Conservation (phyloP, 2,797 vertebrate genomes). For the Macrochelys suwanniensis region DNA sequence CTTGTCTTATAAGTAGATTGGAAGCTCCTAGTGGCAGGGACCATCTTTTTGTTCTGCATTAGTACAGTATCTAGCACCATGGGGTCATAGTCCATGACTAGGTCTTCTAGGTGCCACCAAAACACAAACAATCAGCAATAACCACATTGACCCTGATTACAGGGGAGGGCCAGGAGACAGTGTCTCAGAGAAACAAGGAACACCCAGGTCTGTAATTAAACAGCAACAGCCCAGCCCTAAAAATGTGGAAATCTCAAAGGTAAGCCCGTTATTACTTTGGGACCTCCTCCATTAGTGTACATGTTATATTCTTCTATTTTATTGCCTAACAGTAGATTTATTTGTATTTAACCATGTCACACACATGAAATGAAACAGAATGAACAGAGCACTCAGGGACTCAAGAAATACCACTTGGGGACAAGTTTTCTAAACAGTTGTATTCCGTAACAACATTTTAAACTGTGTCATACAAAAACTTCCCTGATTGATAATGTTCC, state of each 20-base stretch:
- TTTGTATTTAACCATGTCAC: neutral
- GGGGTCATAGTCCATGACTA: neutral
- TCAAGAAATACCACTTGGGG: neutral
- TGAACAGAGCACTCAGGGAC: neutral
- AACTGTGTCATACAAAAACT: conserved; percentile 21
- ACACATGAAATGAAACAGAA: neutral
- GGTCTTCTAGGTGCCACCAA: neutral
- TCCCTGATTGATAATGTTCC: conserved; percentile 3
- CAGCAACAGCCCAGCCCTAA: neutral
- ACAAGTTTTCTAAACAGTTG: neutral
- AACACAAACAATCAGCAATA: neutral
- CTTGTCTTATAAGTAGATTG: neutral
- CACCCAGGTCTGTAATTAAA: neutral
- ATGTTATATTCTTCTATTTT: neutral
- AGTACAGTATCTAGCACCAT: neutral
- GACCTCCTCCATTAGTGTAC: neutral
- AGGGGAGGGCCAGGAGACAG: neutral
- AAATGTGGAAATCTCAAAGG: neutral
- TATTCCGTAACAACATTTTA: conserved; percentile 20
- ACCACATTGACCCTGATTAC: neutral
- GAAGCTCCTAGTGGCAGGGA: neutral
- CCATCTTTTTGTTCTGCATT: neutral
- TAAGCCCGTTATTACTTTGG: neutral
- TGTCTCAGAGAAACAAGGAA: neutral
- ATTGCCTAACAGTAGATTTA: neutral